phyloP scores from a whole-genome alignment of 2,888 invertebrate species.

The Clitarchus hookeri region DNA sequence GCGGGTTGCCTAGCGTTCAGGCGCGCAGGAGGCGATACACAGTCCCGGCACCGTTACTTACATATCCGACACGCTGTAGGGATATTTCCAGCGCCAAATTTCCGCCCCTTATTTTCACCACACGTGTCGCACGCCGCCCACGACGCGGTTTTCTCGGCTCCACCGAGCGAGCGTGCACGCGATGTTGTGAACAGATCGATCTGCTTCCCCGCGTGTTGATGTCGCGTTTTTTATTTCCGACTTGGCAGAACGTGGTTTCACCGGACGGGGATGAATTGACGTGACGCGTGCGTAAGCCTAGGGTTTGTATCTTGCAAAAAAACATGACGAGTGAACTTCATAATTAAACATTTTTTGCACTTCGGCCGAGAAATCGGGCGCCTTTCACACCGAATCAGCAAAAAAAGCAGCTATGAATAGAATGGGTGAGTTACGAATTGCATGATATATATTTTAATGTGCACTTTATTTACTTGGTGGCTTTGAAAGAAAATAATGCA shows the following conservation, averaged over 20 bases:
- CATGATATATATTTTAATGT: neutral
- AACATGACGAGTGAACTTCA: too few relatives aligned
- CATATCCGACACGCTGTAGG: too few relatives aligned
- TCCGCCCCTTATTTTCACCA: too few relatives aligned
- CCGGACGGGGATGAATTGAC: neutral
- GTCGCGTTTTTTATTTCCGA: neutral
- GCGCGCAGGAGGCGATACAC: neutral
- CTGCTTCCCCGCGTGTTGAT: neutral
- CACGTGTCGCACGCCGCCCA: too few relatives aligned
- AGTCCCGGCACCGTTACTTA: too few relatives aligned
- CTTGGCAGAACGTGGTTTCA: too few relatives aligned
- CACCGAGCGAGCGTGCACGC: neutral
- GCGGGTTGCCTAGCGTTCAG: neutral
- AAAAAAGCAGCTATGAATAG: neutral
- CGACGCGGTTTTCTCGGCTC: neutral
- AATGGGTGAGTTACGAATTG: neutral
- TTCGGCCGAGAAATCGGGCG: neutral
- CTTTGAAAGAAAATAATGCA: too few relatives aligned
- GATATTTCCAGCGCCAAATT: too few relatives aligned
- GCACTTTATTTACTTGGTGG: too few relatives aligned
- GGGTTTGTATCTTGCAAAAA: too few relatives aligned
- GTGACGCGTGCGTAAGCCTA: neutral
- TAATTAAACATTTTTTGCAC: too few relatives aligned
- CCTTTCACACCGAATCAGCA: neutral
- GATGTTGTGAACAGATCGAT: neutral